A percentile compares a stretch with the other conserved stretches of the same genome.
phyloP scores from a whole-genome alignment of 2,113 vertebrate genomes.

The Phaetusa simplex region DNA sequence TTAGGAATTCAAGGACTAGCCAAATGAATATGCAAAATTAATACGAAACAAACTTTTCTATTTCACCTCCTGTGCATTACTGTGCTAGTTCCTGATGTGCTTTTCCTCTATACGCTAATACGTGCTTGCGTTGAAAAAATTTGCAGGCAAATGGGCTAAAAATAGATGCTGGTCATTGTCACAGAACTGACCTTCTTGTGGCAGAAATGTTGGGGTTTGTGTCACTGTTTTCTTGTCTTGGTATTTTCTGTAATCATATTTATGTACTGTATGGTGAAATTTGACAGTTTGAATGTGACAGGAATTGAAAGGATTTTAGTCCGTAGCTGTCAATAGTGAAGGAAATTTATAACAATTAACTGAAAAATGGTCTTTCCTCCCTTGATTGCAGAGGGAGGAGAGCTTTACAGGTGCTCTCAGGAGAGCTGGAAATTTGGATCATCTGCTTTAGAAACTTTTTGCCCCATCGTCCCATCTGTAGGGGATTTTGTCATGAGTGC shows the following conservation, averaged over 20 bases:
- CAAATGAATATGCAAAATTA: background rate
- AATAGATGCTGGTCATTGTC: background rate
- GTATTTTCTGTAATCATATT: background rate
- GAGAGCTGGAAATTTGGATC: background rate
- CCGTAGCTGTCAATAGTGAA: background rate
- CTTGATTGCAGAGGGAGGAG: no score
- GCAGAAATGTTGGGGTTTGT: background rate
- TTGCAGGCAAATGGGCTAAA: background rate
- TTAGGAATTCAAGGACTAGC: background rate
- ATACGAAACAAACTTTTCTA: background rate
- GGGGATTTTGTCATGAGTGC: background rate
- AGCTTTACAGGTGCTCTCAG: background rate
- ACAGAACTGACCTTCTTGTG: background rate
- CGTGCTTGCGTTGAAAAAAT: background rate
- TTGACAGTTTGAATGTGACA: background rate
- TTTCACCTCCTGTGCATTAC: background rate
- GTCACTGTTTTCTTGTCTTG: background rate
- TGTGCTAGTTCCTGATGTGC: no score
- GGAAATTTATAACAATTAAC: background rate
- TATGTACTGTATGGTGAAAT: background rate
- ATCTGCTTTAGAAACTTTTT: background rate
- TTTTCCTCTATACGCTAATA: background rate
- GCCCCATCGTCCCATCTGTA: rapidly evolving
- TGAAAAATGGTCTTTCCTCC: background rate
- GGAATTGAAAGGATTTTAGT: background rate